Conservation (phyloP, 35 echinoderm and acorn worm genomes). For the Eucidaris tribuloides region DNA sequence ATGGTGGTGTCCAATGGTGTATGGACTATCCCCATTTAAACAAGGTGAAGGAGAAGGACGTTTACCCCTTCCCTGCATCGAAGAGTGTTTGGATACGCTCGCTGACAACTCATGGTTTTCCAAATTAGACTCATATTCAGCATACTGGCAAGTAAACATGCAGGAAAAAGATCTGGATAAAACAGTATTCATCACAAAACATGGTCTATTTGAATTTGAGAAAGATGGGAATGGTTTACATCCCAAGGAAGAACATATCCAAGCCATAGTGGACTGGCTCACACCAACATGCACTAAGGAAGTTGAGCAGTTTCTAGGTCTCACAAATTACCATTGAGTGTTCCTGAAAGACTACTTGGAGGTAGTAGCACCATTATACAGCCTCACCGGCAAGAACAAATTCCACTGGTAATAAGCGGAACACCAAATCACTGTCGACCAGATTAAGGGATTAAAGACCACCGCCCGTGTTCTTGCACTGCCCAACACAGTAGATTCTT, state of each 20-base stretch:
- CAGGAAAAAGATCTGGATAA: constrained; percentile 14
- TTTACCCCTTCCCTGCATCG: too few species aligned
- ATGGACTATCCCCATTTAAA: constrained; percentile 39
- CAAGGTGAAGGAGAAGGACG: constrained; percentile 22
- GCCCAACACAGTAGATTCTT: background rate
- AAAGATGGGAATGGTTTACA: background rate
- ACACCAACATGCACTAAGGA: constrained; percentile 4
- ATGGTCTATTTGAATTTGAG: constrained; percentile 33
- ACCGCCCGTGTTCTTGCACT: constrained; percentile 11
- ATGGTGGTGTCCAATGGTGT: constrained; percentile 31
- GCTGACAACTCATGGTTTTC: constrained; percentile 36
- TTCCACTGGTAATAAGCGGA: constrained; percentile 36
- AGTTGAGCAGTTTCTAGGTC: constrained; percentile 30
- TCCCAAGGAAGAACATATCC: background rate
- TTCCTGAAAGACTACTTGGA: constrained; percentile 16
- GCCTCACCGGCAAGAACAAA: background rate
- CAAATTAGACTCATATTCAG: constrained; percentile 17
- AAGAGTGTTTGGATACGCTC: constrained; percentile 48
- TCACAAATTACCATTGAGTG: constrained; percentile 33
- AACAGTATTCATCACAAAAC: constrained; percentile 28
- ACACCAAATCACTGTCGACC: constrained; percentile 27
- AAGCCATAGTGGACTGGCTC: background rate
- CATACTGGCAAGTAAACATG: constrained; percentile 33
- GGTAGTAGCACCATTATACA: constrained; percentile 18
- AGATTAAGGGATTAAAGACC: background rate